Evolutionary conservation across 1,140 invertebrate genomes (phyloP).

Genomic region (Eciton burchellii): DNA sequence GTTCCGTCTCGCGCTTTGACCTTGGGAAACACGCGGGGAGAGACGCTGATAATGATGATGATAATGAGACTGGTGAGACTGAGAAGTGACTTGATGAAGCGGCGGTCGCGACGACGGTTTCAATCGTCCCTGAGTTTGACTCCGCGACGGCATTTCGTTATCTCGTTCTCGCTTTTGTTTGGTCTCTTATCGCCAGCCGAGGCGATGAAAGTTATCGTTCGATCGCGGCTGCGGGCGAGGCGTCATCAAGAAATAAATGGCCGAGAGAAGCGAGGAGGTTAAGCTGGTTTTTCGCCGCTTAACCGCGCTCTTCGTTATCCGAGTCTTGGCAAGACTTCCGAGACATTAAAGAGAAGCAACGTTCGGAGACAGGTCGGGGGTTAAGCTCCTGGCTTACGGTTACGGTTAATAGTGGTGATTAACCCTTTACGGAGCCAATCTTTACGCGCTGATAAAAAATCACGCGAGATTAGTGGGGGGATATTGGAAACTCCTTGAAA

Average conservation of each 20-base stretch:
- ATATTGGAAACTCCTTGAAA: slow-evolving; percentile 53
- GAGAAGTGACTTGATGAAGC: no score
- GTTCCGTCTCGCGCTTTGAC: slow-evolving; percentile 4
- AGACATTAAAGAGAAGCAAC: slow-evolving; percentile 65
- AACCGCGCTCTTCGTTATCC: slow-evolving; percentile 60
- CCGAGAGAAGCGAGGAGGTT: slow-evolving; percentile 60
- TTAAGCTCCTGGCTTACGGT: slow-evolving; percentile 62
- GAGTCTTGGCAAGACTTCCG: slow-evolving; percentile 61
- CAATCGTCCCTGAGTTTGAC: neutral
- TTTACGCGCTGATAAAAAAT: slow-evolving; percentile 57
- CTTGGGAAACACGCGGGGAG: slow-evolving; percentile 7
- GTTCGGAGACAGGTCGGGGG: slow-evolving; percentile 56
- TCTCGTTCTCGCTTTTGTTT: slow-evolving; percentile 53
- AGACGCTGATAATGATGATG: slow-evolving; percentile 6
- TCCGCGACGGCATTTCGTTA: slow-evolving; percentile 42
- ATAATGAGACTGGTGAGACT: neutral
- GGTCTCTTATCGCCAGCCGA: slow-evolving; percentile 35
- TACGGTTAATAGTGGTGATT: slow-evolving; percentile 65
- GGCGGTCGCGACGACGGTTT: slow-evolving; percentile 17
- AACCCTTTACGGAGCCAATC: slow-evolving; percentile 59
- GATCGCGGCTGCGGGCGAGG: slow-evolving; percentile 38
- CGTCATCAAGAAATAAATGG: slow-evolving; percentile 60
- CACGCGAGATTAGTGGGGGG: slow-evolving; percentile 52
- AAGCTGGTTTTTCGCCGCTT: slow-evolving; percentile 69
- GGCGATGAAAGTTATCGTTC: slow-evolving; percentile 59